Conservation (phyloP, 2,797 vertebrate genomes). For the Spinus pinus region DNA sequence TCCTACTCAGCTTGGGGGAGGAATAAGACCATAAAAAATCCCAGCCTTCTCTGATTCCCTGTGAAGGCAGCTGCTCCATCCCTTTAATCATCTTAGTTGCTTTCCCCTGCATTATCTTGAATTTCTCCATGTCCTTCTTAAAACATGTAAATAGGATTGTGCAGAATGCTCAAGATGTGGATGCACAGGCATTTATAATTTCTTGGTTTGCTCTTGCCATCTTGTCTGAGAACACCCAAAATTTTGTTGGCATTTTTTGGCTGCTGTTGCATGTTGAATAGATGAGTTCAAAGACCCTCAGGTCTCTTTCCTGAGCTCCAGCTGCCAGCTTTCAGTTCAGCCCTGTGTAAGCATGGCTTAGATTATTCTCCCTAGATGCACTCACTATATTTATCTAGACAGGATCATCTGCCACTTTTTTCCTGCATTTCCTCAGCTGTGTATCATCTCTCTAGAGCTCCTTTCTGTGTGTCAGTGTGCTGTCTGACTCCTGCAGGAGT, state of each 20-base stretch:
- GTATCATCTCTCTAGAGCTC: background rate
- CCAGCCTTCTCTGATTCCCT: background rate
- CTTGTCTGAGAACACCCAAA: background rate
- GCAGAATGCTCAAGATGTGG: background rate
- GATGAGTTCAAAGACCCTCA: background rate
- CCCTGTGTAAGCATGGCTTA: background rate
- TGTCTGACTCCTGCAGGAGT: background rate
- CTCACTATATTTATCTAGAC: background rate
- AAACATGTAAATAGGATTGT: background rate
- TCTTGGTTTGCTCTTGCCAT: background rate
- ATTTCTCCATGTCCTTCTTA: background rate
- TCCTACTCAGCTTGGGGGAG: background rate
- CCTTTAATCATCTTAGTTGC: background rate
- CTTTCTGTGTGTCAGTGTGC: fast-evolving
- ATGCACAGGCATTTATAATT: background rate
- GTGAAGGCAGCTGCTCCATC: background rate
- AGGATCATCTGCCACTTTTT: background rate
- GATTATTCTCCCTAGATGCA: background rate
- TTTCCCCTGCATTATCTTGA: background rate
- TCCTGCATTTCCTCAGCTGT: fast-evolving
- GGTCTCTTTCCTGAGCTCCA: background rate
- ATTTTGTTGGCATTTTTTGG: background rate
- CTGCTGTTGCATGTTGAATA: background rate
- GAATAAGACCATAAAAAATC: background rate
- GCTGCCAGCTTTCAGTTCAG: background rate